A percentile compares a stretch with the other conserved stretches of the same genome.
Evolutionary conservation across 2,113 vertebrate genomes (phyloP).

Genomic region (Pygoscelis adeliae): DNA sequence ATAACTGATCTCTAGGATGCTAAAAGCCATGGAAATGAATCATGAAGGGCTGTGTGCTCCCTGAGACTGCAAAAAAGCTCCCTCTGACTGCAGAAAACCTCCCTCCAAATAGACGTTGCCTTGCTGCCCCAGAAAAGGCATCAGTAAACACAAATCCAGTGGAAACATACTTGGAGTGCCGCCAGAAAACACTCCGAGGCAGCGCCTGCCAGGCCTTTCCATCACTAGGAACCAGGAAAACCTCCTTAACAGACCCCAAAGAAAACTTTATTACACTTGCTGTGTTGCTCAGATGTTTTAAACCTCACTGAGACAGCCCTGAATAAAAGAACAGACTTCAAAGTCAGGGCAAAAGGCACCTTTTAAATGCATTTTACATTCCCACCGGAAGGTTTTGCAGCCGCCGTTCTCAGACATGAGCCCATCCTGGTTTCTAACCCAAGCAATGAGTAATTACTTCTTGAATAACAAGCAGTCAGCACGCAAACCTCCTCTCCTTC

Average conservation of each 20-base stretch:
- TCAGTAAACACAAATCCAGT: constrained; percentile 17
- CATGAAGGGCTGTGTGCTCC: neutral
- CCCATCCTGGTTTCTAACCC: constrained; percentile 38
- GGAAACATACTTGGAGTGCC: constrained; percentile 21
- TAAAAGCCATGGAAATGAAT: constrained; percentile 18
- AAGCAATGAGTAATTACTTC: constrained; percentile 17
- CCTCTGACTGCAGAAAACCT: neutral
- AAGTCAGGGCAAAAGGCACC: constrained; percentile 23
- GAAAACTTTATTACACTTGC: neutral
- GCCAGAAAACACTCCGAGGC: neutral
- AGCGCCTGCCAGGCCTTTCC: neutral
- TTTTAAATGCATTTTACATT: neutral
- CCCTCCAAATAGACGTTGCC: neutral
- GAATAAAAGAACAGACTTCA: constrained; percentile 29
- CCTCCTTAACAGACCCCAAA: neutral
- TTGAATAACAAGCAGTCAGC: neutral
- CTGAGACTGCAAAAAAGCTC: constrained; percentile 2
- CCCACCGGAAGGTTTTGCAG: neutral
- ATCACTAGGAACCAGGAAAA: constrained; percentile 2
- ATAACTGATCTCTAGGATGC: constrained; percentile 2
- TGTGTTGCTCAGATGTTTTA: neutral
- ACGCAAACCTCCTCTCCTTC: neutral
- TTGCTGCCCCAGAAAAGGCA: constrained; percentile 38
- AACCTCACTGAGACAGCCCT: neutral
- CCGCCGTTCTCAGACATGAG: neutral